Percentiles rank a stretch among this genome's conserved stretches.
Evolutionary conservation across 2,888 invertebrate genomes (phyloP).

Genomic region (Ormyrus thymus): DNA sequence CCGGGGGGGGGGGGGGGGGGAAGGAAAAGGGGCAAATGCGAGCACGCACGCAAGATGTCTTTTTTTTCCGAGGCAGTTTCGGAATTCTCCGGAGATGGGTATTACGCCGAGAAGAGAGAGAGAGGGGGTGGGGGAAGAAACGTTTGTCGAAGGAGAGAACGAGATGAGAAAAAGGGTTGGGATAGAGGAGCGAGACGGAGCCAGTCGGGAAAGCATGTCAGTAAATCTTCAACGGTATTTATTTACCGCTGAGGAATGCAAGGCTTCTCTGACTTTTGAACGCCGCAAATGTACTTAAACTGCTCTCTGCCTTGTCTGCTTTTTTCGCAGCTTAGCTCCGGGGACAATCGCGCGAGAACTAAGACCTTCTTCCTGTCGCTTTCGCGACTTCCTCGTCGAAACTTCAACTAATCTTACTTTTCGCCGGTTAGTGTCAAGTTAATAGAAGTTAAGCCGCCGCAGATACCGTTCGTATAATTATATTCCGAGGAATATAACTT

Average conservation of each 20-base stretch:
- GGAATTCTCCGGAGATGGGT: constrained; percentile 1
- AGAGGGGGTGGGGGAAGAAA: neutral
- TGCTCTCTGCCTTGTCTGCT: too few relatives aligned
- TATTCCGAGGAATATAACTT: neutral
- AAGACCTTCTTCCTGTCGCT: too few relatives aligned
- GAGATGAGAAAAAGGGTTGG: too few relatives aligned
- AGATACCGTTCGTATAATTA: constrained; percentile 12
- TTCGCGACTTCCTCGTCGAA: neutral
- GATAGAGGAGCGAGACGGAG: neutral
- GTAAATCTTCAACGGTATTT: constrained; percentile 29
- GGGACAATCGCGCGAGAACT: too few relatives aligned
- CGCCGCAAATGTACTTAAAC: too few relatives aligned
- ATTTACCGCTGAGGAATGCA: neutral
- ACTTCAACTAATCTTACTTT: constrained; percentile 23
- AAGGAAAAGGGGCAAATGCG: too few relatives aligned
- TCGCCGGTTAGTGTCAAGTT: neutral
- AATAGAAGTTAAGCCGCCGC: neutral
- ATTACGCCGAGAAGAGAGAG: constrained; percentile 1
- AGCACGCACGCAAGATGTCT: neutral
- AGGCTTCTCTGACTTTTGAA: neutral
- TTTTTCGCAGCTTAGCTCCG: too few relatives aligned
- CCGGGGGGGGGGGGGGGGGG: too few relatives aligned
- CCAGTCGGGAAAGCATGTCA: neutral
- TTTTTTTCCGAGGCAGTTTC: neutral
- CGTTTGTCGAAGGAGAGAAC: too few relatives aligned